Evolutionary conservation across 2,888 invertebrate species (phyloP).

Genomic region (Anthophora plumipes): DNA sequence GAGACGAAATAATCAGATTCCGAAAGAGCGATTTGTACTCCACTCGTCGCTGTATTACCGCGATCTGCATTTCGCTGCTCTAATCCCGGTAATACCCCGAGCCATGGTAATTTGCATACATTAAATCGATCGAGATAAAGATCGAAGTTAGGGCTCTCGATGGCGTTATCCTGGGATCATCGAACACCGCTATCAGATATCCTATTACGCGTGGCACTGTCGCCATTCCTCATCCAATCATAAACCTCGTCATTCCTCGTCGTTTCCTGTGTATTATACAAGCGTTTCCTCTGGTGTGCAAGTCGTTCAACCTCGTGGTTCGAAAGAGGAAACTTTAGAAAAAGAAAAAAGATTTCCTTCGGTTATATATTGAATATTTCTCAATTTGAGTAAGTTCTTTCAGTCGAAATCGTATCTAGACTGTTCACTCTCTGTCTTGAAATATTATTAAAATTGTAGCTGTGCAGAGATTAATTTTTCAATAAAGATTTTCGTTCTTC

Average conservation of each 20-base stretch:
- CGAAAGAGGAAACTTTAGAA: background rate
- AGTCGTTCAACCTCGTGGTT: conserved; percentile 2
- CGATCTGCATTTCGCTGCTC: conserved; percentile 57
- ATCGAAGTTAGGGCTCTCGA: conserved; percentile 58
- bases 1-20: conserved; percentile 37
- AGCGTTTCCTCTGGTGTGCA: conserved; percentile 44
- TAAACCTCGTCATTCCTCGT: conserved; percentile 26
- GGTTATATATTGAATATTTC: background rate
- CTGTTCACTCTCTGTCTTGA: too few species aligned
- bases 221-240: conserved; percentile 49
- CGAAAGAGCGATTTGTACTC: conserved; percentile 38
- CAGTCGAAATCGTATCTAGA: too few species aligned
- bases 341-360: background rate
- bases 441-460: too few species aligned
- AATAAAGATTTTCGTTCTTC: too few species aligned
- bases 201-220: conserved; percentile 63
- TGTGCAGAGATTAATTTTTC: too few species aligned
- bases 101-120: conserved; percentile 65
- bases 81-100: conserved; percentile 67
- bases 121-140: conserved; percentile 67
- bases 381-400: too few species aligned
- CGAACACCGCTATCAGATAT: conserved; percentile 62
- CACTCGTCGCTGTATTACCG: conserved; percentile 35
- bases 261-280: conserved; percentile 30
- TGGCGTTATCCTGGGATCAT: conserved; percentile 66